Evolutionary conservation across 2,888 invertebrate genomes (phyloP).

Genomic region (Trypoxylon attenuatum): DNA sequence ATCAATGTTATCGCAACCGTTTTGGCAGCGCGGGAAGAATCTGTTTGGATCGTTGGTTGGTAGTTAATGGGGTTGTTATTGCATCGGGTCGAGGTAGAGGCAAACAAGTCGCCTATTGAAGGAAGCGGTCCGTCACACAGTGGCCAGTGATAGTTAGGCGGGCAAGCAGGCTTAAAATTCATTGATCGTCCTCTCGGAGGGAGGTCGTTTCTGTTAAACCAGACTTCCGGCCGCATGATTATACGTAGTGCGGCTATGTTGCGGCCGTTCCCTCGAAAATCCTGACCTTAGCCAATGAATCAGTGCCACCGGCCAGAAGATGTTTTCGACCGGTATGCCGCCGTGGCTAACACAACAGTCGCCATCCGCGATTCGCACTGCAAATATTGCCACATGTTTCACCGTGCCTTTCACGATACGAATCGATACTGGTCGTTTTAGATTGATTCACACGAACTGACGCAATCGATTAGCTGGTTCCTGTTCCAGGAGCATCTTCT

Average conservation of each 20-base stretch:
- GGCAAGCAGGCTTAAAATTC: conserved; percentile 28
- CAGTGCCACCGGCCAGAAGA: not conserved
- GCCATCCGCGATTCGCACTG: not conserved
- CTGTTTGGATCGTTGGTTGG: too few relatives aligned
- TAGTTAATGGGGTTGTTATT: not conserved
- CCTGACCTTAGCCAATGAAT: conserved; percentile 45
- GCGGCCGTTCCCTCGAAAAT: conserved; percentile 29
- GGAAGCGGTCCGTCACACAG: conserved; percentile 7
- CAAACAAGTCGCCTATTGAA: not conserved
- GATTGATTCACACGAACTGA: too few relatives aligned
- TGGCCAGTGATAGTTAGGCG: too few relatives aligned
- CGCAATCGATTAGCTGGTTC: too few relatives aligned
- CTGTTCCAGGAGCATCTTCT: too few relatives aligned
- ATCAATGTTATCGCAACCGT: too few relatives aligned
- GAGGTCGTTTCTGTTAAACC: conserved; percentile 37
- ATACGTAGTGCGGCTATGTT: conserved; percentile 11
- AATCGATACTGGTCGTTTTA: too few relatives aligned
- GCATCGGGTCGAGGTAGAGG: not conserved
- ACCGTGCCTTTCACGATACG: not conserved
- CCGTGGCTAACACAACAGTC: not conserved
- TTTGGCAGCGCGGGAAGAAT: too few relatives aligned
- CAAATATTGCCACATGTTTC: not conserved
- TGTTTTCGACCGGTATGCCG: not conserved
- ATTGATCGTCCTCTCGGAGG: conserved; percentile 10
- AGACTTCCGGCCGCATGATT: conserved; percentile 21